These are phyloP conservation scores for Hyperoplus immaculatus DNA, from an alignment of 2,797 vertebrate species.

Conservation along the genomic window DNA sequence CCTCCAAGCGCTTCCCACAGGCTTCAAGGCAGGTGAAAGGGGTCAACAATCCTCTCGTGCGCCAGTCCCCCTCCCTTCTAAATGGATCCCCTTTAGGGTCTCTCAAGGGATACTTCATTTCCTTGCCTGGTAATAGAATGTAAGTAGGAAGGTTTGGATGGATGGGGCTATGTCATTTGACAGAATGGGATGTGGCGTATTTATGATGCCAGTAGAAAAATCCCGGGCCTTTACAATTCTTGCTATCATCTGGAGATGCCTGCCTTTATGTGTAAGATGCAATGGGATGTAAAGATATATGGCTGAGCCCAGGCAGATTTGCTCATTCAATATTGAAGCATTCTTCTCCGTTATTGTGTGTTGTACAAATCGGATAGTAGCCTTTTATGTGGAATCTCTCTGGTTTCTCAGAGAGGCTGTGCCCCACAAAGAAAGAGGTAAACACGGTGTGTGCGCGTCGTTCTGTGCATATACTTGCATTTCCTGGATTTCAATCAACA, in stretches of 20 bases:
- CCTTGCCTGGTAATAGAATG: slow-evolving; percentile 66
- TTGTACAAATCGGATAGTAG: slow-evolving; percentile 51
- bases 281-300: slow-evolving; percentile 67
- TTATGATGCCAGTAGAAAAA: slow-evolving; percentile 69
- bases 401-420: slow-evolving; percentile 4
- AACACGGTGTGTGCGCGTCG: not conserved
- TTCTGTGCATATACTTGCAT: slow-evolving; percentile 1
- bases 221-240: slow-evolving; percentile 58
- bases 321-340: slow-evolving; percentile 63
- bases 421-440: not conserved
- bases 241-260: slow-evolving; percentile 51
- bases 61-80: slow-evolving; percentile 47
- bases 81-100: slow-evolving; percentile 73
- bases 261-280: slow-evolving; percentile 56
- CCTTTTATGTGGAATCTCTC: slow-evolving; percentile 29
- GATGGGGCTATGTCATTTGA: slow-evolving; percentile 54
- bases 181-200: slow-evolving; percentile 64
- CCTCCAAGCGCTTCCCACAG: slow-evolving; percentile 48
- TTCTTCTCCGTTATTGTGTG: slow-evolving; percentile 50
- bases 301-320: slow-evolving; percentile 52
- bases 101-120: slow-evolving; percentile 73
- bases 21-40: slow-evolving; percentile 57
- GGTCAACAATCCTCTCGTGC: slow-evolving; percentile 66
- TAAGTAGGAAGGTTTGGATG: slow-evolving; percentile 59
- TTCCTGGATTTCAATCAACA: not conserved